phyloP scores from a whole-genome alignment of 2,888 invertebrate species.

The Teleogryllus oceanicus region DNA sequence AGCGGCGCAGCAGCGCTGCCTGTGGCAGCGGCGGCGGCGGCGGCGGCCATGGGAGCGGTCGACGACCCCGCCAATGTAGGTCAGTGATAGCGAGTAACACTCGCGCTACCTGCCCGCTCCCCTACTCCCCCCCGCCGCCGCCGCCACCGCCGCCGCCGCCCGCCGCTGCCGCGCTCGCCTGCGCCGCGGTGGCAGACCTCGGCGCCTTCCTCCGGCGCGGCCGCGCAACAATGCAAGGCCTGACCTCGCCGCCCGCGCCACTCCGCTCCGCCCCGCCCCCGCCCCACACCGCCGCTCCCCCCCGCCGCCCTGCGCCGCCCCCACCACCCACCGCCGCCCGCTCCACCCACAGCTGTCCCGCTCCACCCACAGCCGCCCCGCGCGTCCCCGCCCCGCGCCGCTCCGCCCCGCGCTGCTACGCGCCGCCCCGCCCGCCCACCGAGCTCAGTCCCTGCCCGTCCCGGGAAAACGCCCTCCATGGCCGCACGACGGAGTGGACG shows the following conservation, averaged over 20 bases:
- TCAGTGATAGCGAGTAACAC: constrained; percentile 29
- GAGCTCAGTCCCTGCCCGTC: no score
- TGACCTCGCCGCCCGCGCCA: not conserved
- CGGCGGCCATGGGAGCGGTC: constrained; percentile 9
- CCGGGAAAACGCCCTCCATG: no score
- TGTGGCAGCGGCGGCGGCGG: not conserved
- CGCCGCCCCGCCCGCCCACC: no score
- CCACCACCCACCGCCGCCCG: no score
- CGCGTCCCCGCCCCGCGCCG: no score
- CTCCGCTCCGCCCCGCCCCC: no score
- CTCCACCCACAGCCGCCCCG: no score
- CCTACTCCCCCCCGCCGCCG: not conserved
- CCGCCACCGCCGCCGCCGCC: not conserved
- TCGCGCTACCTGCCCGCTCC: constrained; percentile 18
- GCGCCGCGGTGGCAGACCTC: not conserved
- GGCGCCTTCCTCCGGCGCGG: not conserved
- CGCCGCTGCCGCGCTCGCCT: not conserved
- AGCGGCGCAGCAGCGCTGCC: not conserved
- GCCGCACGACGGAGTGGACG: no score
- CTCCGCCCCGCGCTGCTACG: no score
- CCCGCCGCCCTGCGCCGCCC: no score
- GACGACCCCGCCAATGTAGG: constrained; percentile 25
- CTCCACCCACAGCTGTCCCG: no score
- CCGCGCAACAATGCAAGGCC: constrained; percentile 1
- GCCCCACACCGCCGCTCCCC: no score